Base-by-base conservation (phyloP, 2,888 invertebrate genomes). In the Coremacera marginata region DNA sequence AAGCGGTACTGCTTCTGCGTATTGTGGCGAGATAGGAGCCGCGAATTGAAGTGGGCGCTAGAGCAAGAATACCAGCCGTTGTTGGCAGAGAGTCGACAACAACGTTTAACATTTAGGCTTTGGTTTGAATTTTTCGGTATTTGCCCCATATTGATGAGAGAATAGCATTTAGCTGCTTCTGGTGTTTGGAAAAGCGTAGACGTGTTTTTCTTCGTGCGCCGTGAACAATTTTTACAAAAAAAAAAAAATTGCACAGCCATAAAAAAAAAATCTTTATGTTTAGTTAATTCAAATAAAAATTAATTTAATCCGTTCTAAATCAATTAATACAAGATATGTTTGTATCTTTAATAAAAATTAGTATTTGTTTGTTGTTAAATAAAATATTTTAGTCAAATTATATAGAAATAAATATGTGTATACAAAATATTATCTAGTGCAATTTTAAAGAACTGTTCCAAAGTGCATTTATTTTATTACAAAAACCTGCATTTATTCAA, bases 161-260 rank as follows among this genome's bases (percentile, higher is more conserved):
- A 49, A 60, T 60, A n/a, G n/a, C 62, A 62, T 86, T 86, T 81
- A 86, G 86, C 84, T 84, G 84, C 86, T 86, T 82, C 84, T 85
- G 83, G 82, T 82, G 81, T 81, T 82, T 82, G 80, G 83, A 80
- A 81, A 82, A 82, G 85, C 84, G 83, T 85, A 86, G 86, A 86
- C 86, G 86, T 85, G 84, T 82, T 82, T 82, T 81, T 37, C 65
- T 57, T 25, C 44, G 19, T 11, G 22, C 49, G 51, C 22, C 8
- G 71, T n/a, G 52, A 31, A 65, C 51, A 37, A 8, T 51, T 70
- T n/a, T 51, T 16, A 5, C 0, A 31, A 63, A 63, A 11, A 55
- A 55, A 55, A 22, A 5, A 55, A 19, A 55, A 9, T 31, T 63
- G 63, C 63, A 63, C 27, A 63, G 34, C 14, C 31, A 31, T 55